Evolutionary conservation across 2,888 invertebrate species (phyloP).

Genomic region (Acanthosoma haemorrhoidale): DNA sequence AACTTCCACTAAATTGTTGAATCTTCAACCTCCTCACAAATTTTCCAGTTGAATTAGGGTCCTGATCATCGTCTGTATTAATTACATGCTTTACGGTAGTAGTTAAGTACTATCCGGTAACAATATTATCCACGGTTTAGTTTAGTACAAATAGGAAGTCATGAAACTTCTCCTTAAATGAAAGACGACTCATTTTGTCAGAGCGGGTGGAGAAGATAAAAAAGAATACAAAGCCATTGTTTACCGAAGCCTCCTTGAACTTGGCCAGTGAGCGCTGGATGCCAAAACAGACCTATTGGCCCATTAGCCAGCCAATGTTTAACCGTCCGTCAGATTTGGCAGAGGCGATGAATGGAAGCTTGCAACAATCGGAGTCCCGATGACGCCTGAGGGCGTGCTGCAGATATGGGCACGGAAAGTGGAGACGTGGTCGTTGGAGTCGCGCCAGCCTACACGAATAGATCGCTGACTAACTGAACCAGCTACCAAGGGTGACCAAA

Average conservation of each 20-base stretch:
- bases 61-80: too few species aligned
- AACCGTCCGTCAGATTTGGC: neutral
- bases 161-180: too few species aligned
- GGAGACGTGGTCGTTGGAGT: neutral
- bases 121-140: too few species aligned
- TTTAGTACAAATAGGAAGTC: too few species aligned
- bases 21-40: too few species aligned
- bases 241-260: neutral
- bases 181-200: too few species aligned
- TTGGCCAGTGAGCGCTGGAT: too few species aligned
- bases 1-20: too few species aligned
- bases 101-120: too few species aligned
- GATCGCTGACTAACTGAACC: neutral
- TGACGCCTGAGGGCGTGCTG: neutral
- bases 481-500: slow-evolving; percentile 6
- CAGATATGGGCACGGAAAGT: neutral
- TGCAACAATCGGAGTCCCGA: neutral
- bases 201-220: too few species aligned
- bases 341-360: neutral
- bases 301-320: neutral
- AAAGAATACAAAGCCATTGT: neutral
- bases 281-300: neutral
- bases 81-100: too few species aligned
- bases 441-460: slow-evolving; percentile 1
- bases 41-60: too few species aligned